These are phyloP conservation scores for Pantherophis vulpinus DNA, from an alignment of 2,797 vertebrate species.

Conservation along the genomic window DNA sequence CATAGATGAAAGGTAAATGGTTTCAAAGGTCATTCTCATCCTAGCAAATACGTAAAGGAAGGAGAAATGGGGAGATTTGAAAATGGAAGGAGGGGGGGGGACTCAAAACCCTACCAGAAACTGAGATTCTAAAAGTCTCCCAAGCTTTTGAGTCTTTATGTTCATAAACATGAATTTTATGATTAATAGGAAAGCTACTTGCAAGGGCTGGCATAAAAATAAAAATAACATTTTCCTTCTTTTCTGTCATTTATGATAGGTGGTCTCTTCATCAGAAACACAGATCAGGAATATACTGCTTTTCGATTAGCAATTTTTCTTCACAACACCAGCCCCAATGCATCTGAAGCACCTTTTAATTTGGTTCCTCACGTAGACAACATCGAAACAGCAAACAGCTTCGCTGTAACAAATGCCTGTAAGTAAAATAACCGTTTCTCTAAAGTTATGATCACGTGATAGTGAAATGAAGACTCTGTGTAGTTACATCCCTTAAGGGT, in stretches of 20 bases:
- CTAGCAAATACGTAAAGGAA: constrained; percentile 54
- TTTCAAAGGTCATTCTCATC: constrained; percentile 71
- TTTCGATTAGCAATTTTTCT: constrained; percentile 99
- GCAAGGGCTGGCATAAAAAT: constrained; percentile 42
- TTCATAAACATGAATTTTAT: constrained; percentile 27
- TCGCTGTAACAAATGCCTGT: constrained; percentile 99
- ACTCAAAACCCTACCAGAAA: background rate
- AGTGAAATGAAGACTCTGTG: constrained; percentile 35
- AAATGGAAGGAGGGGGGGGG: background rate
- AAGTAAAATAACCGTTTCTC: constrained; percentile 73
- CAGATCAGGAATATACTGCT: constrained; percentile 99
- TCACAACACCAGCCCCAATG: constrained; percentile 99
- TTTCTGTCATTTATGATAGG: constrained; percentile 59
- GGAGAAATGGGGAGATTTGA: background rate
- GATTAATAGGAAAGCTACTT: constrained; percentile 24
- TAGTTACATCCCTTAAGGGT: background rate
- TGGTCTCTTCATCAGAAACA: constrained; percentile 99
- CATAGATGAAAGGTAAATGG: constrained; percentile 57
- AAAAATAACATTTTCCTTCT: constrained; percentile 25
- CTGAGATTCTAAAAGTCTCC: constrained; percentile 40
- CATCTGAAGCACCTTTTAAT: constrained; percentile 97
- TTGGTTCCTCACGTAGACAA: constrained; percentile 99
- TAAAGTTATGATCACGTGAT: constrained; percentile 50
- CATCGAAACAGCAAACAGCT: constrained; percentile 99
- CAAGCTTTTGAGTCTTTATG: constrained; percentile 35